Base-by-base conservation (phyloP, 2,797 vertebrate species). In the Sebastes cheni region DNA sequence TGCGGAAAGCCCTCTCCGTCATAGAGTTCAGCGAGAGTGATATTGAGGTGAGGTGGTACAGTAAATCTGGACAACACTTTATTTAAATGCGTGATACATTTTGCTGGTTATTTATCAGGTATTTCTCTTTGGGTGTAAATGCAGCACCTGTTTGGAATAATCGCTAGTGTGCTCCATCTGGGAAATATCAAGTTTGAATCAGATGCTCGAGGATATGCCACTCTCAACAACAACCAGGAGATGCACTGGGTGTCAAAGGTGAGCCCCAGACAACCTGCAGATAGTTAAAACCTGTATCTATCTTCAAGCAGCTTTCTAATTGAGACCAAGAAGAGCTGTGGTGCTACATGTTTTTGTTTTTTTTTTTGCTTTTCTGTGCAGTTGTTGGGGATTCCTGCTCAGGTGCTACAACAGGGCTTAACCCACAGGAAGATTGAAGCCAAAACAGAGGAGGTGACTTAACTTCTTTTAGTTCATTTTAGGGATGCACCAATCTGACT, bases 231-330 rank as follows among this genome's bases (percentile, higher is more conserved):
- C 8, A 96, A 93, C 54, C 84, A 94, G 0, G 97, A 99, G 92
- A 94, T 98, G 90, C 96, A 97, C 46, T 98, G 97, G 97, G 95
- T 99, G 64, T 97, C 97, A 79, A 98, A 99, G 97, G 98, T 99
- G 93, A 86, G 60, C 27, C 12, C 14, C 16, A 29, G 65, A 50
- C n/a, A 65, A 65, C 34, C 11, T 36, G 27, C 30, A 61, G 1
- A 23, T 22, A 18, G 29, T 59, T 58, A 27, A 46, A 52, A 5
- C 6, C 6, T 72, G 25, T 4, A 4, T 54, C 2, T 46, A 0
- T 58, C 36, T 30, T 12, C 0, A 9, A 59, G 32, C 4, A 52
- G 12, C 11, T 30, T 69, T 67, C 36, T 71, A 5, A 67, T 10
- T n/a, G 6, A 61, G 20, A 56, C 10, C 1, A 18, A 3, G 3